Conservation (phyloP, 2,113 vertebrate genomes). For the Gopherus evgoodei region DNA sequence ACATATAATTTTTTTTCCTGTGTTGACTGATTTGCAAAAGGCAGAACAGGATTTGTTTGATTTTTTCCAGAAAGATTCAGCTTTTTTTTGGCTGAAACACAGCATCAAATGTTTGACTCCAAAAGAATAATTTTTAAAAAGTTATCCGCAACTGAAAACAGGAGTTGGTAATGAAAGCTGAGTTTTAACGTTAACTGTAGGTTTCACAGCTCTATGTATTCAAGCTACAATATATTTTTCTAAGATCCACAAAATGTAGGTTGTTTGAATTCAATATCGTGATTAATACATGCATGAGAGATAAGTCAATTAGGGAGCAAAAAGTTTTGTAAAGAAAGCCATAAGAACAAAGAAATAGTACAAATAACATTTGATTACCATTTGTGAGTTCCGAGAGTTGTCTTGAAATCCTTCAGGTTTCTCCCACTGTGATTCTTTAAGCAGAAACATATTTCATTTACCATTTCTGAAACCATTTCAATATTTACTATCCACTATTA, state of each 20-base stretch:
- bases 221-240: not conserved
- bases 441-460: slow-evolving; percentile 39
- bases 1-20: not conserved
- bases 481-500: not conserved
- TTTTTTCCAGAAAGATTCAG: not conserved
- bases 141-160: not conserved
- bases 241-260: not conserved
- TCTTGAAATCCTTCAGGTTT: slow-evolving; percentile 85
- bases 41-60: not conserved
- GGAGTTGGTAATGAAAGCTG: not conserved
- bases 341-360: slow-evolving; percentile 17
- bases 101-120: not conserved
- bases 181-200: not conserved
- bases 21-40: not conserved
- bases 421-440: slow-evolving; percentile 86
- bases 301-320: not conserved
- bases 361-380: slow-evolving; percentile 70
- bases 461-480: not conserved
- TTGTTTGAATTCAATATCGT: not conserved
- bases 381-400: slow-evolving; percentile 69
- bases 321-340: not conserved
- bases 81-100: not conserved
- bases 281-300: not conserved
- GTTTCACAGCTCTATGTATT: not conserved
- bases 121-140: not conserved